These are phyloP conservation scores for Gnathochromis pfefferi DNA, from an alignment of 2,113 vertebrate genomes.

Conservation along the genomic window DNA sequence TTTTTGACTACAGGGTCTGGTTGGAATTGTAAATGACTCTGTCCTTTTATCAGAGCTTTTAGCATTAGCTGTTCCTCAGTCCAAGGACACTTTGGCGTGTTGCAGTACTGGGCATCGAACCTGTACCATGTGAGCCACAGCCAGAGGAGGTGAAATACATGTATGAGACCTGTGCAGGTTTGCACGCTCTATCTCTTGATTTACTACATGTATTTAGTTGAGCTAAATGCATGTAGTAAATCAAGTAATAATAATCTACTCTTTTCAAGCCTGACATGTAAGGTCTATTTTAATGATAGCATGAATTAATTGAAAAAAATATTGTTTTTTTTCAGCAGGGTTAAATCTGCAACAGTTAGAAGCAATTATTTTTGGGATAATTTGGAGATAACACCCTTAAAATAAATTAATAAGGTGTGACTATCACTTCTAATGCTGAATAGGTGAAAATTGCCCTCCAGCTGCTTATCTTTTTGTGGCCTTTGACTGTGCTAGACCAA, in stretches of 20 bases:
- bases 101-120: background rate
- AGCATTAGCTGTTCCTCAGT: background rate
- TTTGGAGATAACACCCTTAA: background rate
- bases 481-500: background rate
- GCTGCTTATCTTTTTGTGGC: background rate
- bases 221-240: background rate
- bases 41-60: background rate
- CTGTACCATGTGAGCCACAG: background rate
- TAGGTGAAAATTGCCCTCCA: background rate
- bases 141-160: background rate
- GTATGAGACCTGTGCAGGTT: background rate
- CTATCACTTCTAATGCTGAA: background rate
- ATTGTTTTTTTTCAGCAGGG: background rate
- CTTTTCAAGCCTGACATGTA: background rate
- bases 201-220: background rate
- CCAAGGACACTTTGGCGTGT: background rate
- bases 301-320: background rate
- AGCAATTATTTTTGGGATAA: background rate
- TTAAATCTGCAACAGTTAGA: background rate
- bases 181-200: background rate
- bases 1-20: background rate
- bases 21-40: background rate
- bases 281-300: background rate
- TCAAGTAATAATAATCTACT: background rate
- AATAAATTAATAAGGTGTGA: background rate